phyloP scores from a whole-genome alignment of 2,888 invertebrate species.

The Athetis lepigone region DNA sequence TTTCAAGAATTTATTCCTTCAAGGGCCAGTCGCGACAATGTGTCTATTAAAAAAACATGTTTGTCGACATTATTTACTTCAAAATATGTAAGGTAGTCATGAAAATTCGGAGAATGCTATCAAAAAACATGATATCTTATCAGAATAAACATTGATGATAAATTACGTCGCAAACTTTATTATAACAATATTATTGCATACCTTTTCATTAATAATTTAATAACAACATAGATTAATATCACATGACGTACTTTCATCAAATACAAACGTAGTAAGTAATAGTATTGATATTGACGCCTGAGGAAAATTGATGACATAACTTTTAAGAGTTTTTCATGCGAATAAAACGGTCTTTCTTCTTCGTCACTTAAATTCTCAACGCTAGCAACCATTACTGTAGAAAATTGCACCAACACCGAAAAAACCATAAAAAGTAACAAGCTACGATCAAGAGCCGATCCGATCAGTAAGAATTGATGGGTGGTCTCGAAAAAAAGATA shows the following conservation, averaged over 20 bases:
- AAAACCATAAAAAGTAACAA: constrained; percentile 74
- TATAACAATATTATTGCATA: constrained; percentile 23
- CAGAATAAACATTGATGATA: constrained; percentile 48
- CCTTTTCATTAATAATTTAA: constrained; percentile 16
- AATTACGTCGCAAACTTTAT: constrained; percentile 9
- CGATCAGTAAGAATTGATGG: constrained; percentile 64
- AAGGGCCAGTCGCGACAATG: neutral
- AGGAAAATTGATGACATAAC: constrained; percentile 42
- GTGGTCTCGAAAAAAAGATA: constrained; percentile 76
- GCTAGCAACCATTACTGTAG: constrained; percentile 34
- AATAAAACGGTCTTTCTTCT: constrained; percentile 18
- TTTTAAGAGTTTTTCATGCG: constrained; percentile 39
- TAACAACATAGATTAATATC: constrained; percentile 23
- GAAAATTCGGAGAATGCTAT: constrained; percentile 47
- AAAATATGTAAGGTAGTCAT: constrained; percentile 11
- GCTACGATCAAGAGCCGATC: constrained; percentile 63
- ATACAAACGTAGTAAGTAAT: constrained; percentile 29
- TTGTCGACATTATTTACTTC: constrained; percentile 14
- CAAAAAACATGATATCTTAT: constrained; percentile 38
- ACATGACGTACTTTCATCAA: constrained; percentile 7
- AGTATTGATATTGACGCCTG: constrained; percentile 25
- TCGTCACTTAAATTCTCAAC: constrained; percentile 37
- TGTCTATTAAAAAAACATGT: constrained; percentile 4
- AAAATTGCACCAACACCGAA: constrained; percentile 65
- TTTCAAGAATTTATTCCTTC: neutral